Base-by-base conservation (phyloP, 2,113 vertebrate genomes). In the Phyllopteryx taeniolatus region DNA sequence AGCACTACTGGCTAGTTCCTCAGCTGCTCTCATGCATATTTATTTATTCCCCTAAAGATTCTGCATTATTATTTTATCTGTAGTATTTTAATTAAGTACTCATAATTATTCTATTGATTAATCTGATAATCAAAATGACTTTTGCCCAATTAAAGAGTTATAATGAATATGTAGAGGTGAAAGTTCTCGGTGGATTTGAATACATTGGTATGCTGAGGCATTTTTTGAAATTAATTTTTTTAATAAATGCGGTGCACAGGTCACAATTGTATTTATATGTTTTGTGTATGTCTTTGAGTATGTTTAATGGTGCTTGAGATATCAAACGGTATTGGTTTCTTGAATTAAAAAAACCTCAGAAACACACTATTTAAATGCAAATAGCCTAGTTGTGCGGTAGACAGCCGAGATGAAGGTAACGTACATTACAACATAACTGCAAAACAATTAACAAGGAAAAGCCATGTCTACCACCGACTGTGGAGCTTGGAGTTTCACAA, bases 1-100 rank as follows among this genome's bases (percentile, higher is more conserved):
- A 76, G 66, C 77, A 76, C 72, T 67, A 63, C 53, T 72, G 77
- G 74, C 67, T 70, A 80, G 84, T 76, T 83, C 78, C 73, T 79
- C 77, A 69, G 76, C 73, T 73, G 73, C 71, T 73, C 65, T 67
- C 73, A 22, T 73, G 49, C 54, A 65, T 82, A 78, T 82, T 85
- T 76, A 49, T 66, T 47, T 47, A 77, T 75, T 71, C 51, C 22
- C 67, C 9, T 54, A 15, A 35, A 63, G 42, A 9, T 31, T 66
- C 13, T 47, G 44, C 64, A 47, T 44, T 66, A 66, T 66, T 66
- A 47, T 66, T 66, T 47, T 8, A 66, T 66, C 43, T 31, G 63
- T 65, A n/a, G 20, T 7, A 22, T 64, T 64, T 43, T 42, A 44
- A 64, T 64, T 27, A 64, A 43, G 62, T 44, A 44, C 39, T 22